These are phyloP conservation scores for Acanthaster planci DNA, from an alignment of 35 echinoderm and acorn worm genomes.

Conservation along the genomic window DNA sequence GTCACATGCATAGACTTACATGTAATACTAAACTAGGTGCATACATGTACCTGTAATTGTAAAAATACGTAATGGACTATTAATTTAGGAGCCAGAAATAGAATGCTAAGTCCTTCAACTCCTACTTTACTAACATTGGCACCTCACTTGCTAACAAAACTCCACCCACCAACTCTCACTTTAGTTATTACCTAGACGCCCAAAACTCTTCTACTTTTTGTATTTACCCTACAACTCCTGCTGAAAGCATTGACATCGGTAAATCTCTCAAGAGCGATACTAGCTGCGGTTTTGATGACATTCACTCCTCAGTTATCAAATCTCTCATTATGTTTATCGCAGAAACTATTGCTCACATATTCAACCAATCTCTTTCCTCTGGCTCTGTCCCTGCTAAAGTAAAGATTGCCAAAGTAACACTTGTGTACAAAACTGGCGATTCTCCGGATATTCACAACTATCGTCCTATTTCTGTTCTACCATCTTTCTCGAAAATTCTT, in stretches of 20 bases:
- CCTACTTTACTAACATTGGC: slow-evolving; percentile 62
- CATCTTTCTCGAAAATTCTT: neutral
- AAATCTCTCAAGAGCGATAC: neutral
- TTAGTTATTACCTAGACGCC: neutral
- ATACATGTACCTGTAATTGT: no score
- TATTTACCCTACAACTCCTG: slow-evolving; percentile 12
- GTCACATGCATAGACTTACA: no score
- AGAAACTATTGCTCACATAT: slow-evolving; percentile 40
- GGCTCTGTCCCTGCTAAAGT: slow-evolving; percentile 42
- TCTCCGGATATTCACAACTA: neutral
- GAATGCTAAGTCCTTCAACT: slow-evolving; percentile 56
- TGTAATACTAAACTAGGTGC: no score
- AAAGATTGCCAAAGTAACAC: neutral
- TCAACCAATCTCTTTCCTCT: slow-evolving; percentile 48
- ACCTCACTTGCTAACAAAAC: slow-evolving; percentile 39
- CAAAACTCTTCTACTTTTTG: slow-evolving; percentile 25
- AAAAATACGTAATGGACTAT: no score
- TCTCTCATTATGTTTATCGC: slow-evolving; percentile 17
- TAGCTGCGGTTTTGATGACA: slow-evolving; percentile 23
- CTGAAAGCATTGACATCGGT: slow-evolving; percentile 41
- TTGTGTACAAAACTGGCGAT: neutral
- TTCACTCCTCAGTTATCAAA: slow-evolving; percentile 39
- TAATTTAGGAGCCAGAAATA: no score
- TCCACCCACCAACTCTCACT: neutral
- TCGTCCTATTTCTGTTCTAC: neutral